Base-by-base conservation (phyloP, 2,797 vertebrate species). In the Acrocephalus scirpaceus region DNA sequence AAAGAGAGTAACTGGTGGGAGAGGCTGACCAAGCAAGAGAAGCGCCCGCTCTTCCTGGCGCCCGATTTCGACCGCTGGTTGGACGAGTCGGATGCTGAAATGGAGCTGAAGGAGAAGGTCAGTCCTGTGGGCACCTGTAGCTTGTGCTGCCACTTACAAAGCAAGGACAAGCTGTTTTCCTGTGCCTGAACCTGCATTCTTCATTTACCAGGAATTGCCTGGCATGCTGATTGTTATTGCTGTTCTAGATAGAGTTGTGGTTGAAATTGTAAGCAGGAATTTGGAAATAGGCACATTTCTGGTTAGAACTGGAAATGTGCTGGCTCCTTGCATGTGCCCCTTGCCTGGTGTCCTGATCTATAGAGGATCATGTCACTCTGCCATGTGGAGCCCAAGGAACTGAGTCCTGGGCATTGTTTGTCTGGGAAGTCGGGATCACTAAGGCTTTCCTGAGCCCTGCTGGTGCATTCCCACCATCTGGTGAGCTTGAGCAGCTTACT, bases 31-130 rank as follows among this genome's bases (percentile, higher is more conserved):
- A 97, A 97, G 80, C 99, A 99, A 80, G 99, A 99, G 96, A 99
- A 98, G 67, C 99, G 98, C 69, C 99, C 99, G 0, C 88, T 99
- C 58, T 99, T 99, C 96, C 95, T 99, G 44, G 97, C 97, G 1
- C 99, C 99, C 1, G 99, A 99, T 95, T 99, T 99, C 40, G 99
- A 99, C 95, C 99, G 99, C 95, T 99, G 99, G 99, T 86, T 99
- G 92, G 99, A 99, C 2, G 99, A 99, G 92, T 99, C 99, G 0
- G 99, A 99, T 61, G 99, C 99, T 4, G 99, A 99, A 96, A 99
- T 98, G 99, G 99, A 99, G 95, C 98, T 99, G 65, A 98, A 96
- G 89, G 98, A 98, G 94, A 99, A 99, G 98, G 99, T 99, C 90
- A 93, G 95, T 94, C 47, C 60, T 15, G 25, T 6, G 38, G 16